Conservation (phyloP, 2,888 invertebrate genomes). For the Exephanes ischioxanthus region DNA sequence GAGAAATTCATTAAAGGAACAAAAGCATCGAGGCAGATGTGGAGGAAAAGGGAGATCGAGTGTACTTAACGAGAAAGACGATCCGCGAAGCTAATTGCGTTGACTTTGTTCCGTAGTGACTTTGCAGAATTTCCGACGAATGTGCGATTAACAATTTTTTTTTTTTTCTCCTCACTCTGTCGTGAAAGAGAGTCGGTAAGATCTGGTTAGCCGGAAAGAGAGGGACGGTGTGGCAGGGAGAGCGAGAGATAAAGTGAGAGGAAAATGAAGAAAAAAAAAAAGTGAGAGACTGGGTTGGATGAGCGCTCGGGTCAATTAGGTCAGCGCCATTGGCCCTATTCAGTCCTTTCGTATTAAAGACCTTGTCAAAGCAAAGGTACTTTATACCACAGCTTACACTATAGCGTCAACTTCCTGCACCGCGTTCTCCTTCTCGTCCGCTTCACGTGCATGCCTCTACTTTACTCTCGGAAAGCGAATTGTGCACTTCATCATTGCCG, state of each 20-base stretch:
- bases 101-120: constrained; percentile 15
- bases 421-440: constrained; percentile 18
- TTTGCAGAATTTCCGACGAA: constrained; percentile 14
- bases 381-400: constrained; percentile 26
- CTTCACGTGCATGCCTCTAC: neutral
- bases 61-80: constrained; percentile 16
- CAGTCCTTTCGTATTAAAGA: constrained; percentile 56
- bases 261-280: neutral
- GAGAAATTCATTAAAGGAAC: constrained; percentile 10
- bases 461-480: constrained; percentile 5
- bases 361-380: constrained; percentile 50
- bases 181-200: constrained; percentile 8
- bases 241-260: neutral
- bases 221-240: constrained; percentile 14
- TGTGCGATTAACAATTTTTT: constrained; percentile 14
- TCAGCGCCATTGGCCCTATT: constrained; percentile 59
- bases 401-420: constrained; percentile 34
- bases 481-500: neutral
- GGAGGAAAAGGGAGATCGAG: neutral
- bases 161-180: constrained; percentile 3
- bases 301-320: constrained; percentile 58
- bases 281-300: constrained; percentile 14
- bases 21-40: neutral
- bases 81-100: constrained; percentile 27
- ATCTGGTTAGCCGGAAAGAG: constrained; percentile 31